These are phyloP conservation scores for Spinibarbus caldwelli DNA, from an alignment of 2,797 vertebrate species.

Conservation along the genomic window DNA sequence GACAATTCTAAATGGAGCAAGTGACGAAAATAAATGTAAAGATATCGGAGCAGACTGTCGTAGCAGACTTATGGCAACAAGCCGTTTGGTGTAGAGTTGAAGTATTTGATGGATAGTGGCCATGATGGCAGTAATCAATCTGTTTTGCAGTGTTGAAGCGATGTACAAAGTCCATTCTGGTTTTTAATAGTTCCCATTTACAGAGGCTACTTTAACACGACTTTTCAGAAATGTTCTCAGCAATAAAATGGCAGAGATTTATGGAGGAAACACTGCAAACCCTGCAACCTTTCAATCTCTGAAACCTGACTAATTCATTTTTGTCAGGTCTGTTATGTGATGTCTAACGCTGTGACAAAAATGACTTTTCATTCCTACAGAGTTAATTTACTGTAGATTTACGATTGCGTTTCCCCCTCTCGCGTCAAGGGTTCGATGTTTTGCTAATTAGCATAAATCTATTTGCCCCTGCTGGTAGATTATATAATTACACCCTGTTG, in stretches of 20 bases:
- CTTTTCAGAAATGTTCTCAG: conserved; percentile 17
- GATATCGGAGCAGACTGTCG: neutral
- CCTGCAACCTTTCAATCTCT: neutral
- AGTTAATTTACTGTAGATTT: neutral
- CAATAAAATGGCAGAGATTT: neutral
- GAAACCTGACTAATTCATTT: conserved; percentile 12
- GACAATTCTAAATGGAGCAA: conserved; percentile 38
- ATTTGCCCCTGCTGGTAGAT: neutral
- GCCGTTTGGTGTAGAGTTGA: neutral
- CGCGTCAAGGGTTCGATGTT: neutral
- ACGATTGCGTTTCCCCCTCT: neutral
- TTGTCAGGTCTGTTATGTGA: neutral
- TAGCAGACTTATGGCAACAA: neutral
- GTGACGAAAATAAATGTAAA: conserved; percentile 40
- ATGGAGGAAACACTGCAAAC: neutral
- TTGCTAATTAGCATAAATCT: neutral
- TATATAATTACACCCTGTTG: neutral
- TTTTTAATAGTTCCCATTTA: neutral
- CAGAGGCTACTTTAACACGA: neutral
- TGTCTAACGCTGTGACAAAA: neutral
- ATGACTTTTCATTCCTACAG: neutral
- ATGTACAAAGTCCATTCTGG: neutral
- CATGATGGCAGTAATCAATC: neutral
- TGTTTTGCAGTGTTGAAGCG: neutral
- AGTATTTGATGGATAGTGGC: conserved; percentile 2